These are phyloP conservation scores for Ferrisia virgata DNA, from an alignment of 2,888 invertebrate species.

Conservation along the genomic window DNA sequence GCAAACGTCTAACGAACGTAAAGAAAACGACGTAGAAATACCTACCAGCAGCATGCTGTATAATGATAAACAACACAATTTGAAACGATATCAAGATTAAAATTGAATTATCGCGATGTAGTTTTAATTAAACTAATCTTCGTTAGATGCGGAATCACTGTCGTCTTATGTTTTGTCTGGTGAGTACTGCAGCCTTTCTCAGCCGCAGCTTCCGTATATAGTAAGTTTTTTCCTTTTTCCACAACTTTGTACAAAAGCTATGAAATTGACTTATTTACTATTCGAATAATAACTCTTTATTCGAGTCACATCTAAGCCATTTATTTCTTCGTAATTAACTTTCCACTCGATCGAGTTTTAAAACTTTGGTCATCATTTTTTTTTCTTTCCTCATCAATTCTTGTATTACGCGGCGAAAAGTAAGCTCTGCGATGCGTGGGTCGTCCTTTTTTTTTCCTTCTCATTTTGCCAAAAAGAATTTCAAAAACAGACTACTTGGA, in stretches of 20 bases:
- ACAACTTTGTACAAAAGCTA: no score
- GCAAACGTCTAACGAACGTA: neutral
- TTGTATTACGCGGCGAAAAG: no score
- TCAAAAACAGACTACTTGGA: neutral
- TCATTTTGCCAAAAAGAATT: neutral
- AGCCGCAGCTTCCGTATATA: neutral
- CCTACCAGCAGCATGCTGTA: neutral
- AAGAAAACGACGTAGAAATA: neutral
- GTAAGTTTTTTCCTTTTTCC: neutral
- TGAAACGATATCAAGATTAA: neutral
- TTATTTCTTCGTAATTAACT: neutral
- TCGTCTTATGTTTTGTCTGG: neutral
- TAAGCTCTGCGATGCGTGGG: no score
- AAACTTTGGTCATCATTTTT: neutral
- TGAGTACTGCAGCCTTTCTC: neutral
- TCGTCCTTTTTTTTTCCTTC: neutral
- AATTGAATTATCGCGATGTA: neutral
- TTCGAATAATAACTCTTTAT: neutral
- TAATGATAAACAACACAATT: neutral
- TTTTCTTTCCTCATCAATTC: no score
- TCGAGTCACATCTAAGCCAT: neutral
- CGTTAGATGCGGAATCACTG: neutral
- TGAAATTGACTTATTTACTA: neutral
- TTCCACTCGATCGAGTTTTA: neutral
- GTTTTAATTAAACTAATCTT: constrained; percentile 7